A percentile compares a stretch with the other conserved stretches of the same genome.
Evolutionary conservation across 2,113 vertebrate species (phyloP).

Genomic region (Columbina picui): DNA sequence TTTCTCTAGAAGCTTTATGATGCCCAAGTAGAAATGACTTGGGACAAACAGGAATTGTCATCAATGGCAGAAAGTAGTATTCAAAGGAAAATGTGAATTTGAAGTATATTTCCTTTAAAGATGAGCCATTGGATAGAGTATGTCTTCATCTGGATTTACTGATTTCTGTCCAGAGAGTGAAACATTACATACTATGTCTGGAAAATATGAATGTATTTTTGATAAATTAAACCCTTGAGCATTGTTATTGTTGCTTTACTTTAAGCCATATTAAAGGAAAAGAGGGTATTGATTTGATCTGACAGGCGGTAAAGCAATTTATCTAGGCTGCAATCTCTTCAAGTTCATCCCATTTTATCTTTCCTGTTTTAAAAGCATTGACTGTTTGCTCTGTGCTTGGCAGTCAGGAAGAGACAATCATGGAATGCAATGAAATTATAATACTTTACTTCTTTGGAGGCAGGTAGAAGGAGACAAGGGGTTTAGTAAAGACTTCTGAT

Average conservation of each 20-base stretch:
- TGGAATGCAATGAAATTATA: not conserved
- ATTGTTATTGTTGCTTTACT: not conserved
- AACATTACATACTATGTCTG: not conserved
- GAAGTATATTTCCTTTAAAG: not conserved
- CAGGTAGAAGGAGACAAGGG: not conserved
- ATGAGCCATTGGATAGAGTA: not conserved
- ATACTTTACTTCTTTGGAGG: not conserved
- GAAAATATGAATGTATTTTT: not conserved
- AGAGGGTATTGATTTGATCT: not conserved
- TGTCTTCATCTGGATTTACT: not conserved
- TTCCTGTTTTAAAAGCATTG: not conserved
- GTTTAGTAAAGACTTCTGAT: not conserved
- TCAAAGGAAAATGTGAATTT: not conserved
- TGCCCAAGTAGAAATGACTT: not conserved
- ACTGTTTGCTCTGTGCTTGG: not conserved
- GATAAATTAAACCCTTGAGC: not conserved
- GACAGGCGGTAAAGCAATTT: conserved; percentile 11
- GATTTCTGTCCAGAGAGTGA: not conserved
- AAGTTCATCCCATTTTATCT: not conserved
- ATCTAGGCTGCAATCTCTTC: not conserved
- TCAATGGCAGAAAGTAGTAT: not conserved
- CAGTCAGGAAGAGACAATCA: not conserved
- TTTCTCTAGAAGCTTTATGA: not conserved
- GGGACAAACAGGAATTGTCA: not conserved
- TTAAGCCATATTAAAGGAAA: not conserved